These are phyloP conservation scores for Bergia puertoricense DNA, from an alignment of 92 coral and sea anemone species.

Conservation along the genomic window DNA sequence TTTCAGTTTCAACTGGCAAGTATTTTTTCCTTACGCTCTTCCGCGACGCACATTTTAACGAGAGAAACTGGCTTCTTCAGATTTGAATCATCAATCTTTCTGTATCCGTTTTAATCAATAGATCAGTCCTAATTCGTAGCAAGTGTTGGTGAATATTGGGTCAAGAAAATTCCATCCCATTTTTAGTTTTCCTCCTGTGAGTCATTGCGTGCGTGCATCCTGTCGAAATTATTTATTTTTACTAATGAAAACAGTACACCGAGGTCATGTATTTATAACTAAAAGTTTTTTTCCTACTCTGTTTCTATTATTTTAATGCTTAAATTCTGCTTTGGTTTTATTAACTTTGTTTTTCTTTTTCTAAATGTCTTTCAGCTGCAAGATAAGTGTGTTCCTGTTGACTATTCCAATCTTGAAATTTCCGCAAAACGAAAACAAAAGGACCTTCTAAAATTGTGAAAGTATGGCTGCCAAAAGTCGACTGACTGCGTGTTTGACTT, in stretches of 20 bases:
- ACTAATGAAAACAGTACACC: not conserved
- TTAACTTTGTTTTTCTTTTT: not conserved
- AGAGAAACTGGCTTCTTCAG: too few relatives aligned
- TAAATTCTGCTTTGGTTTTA: slow-evolving; percentile 9
- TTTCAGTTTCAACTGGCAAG: not conserved
- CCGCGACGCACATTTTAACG: not conserved
- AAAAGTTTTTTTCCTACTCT: too few relatives aligned
- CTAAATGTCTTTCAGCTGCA: slow-evolving; percentile 32
- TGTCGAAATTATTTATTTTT: not conserved
- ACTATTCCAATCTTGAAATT: not conserved
- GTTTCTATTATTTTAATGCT: not conserved
- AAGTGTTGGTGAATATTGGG: not conserved
- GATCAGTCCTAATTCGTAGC: not conserved
- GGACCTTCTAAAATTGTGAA: not conserved
- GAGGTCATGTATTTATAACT: not conserved
- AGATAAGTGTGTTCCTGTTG: not conserved
- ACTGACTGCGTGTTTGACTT: not conserved
- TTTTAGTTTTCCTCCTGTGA: too few relatives aligned
- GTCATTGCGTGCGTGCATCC: too few relatives aligned
- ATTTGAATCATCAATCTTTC: not conserved
- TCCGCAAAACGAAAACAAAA: not conserved
- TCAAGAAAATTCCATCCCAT: too few relatives aligned
- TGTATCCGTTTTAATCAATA: not conserved
- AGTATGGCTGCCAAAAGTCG: not conserved
- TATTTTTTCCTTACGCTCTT: not conserved